Evolutionary conservation across 1,140 invertebrate genomes (phyloP).

Genomic region (Acromyrmex charruanus): DNA sequence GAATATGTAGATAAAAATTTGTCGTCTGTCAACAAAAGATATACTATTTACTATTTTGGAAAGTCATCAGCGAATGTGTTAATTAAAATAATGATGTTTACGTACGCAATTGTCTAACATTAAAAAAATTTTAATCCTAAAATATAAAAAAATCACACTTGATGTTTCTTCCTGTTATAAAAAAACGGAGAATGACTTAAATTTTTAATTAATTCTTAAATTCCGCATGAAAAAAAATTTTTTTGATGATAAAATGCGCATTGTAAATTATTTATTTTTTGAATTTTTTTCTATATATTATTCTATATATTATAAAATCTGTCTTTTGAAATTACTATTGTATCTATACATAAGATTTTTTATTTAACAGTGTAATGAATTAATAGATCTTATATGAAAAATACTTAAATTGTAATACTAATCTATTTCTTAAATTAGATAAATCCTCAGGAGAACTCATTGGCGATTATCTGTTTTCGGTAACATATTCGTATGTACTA

Average conservation of each 20-base stretch:
- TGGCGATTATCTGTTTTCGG: slow-evolving; percentile 2
- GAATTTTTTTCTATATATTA: not conserved
- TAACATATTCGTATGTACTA: not conserved
- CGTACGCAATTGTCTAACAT: too few species aligned
- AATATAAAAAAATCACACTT: not conserved
- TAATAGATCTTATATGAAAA: not conserved
- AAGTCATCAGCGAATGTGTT: not conserved
- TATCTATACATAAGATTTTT: not conserved
- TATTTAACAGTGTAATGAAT: not conserved
- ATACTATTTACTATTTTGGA: too few species aligned
- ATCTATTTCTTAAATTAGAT: slow-evolving; percentile 14
- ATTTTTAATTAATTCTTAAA: not conserved
- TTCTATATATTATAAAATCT: not conserved
- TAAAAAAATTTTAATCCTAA: not conserved
- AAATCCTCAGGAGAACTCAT: not conserved
- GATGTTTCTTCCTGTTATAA: not conserved
- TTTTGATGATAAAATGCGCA: not conserved
- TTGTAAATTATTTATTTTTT: not conserved
- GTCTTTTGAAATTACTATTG: not conserved
- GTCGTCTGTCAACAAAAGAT: too few species aligned
- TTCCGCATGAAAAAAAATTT: not conserved
- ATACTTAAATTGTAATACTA: not conserved
- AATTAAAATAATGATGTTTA: not conserved
- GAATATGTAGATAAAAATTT: too few species aligned
- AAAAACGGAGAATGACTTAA: not conserved